Percentiles rank a stretch among this genome's conserved stretches.
phyloP scores from a whole-genome alignment of 1,140 invertebrate species.

The Oncopeltus fasciatus region DNA sequence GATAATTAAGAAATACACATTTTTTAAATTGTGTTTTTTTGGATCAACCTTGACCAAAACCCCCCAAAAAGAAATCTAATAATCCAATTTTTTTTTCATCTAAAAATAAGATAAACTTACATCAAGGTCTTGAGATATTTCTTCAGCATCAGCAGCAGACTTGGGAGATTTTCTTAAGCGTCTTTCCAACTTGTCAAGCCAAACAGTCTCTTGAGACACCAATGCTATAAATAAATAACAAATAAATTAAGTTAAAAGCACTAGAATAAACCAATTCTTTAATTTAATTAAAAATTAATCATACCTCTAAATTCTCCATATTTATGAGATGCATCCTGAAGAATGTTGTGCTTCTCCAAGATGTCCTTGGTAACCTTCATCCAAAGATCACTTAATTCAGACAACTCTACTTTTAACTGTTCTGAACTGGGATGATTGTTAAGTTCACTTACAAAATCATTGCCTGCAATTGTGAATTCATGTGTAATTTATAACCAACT shows the following conservation, averaged over 20 bases:
- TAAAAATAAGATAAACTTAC: constrained; percentile 37
- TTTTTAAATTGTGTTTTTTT: too few relatives aligned
- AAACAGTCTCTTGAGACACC: constrained; percentile 61
- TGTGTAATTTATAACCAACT: too few relatives aligned
- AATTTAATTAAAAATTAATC: not conserved
- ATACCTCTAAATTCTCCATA: constrained; percentile 57
- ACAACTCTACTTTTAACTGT: constrained; percentile 47
- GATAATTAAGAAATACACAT: too few relatives aligned
- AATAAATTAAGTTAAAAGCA: not conserved
- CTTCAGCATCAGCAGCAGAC: constrained; percentile 77
- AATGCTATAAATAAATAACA: constrained; percentile 34
- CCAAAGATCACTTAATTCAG: constrained; percentile 55
- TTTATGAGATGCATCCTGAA: constrained; percentile 54
- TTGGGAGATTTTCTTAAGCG: constrained; percentile 55
- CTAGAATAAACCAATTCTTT: not conserved
- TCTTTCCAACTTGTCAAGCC: constrained; percentile 67
- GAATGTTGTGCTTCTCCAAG: constrained; percentile 37
- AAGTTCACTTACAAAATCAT: constrained; percentile 45
- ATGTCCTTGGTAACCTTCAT: constrained; percentile 49
- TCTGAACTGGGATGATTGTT: constrained; percentile 33
- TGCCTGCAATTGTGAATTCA: constrained; percentile 31
- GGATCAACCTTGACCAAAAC: too few relatives aligned
- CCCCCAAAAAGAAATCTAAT: too few relatives aligned
- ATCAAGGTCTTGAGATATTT: constrained; percentile 77
- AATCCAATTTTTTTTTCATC: too few relatives aligned